phyloP scores from a whole-genome alignment of 2,888 invertebrate genomes.

The Aelia acuminata region DNA sequence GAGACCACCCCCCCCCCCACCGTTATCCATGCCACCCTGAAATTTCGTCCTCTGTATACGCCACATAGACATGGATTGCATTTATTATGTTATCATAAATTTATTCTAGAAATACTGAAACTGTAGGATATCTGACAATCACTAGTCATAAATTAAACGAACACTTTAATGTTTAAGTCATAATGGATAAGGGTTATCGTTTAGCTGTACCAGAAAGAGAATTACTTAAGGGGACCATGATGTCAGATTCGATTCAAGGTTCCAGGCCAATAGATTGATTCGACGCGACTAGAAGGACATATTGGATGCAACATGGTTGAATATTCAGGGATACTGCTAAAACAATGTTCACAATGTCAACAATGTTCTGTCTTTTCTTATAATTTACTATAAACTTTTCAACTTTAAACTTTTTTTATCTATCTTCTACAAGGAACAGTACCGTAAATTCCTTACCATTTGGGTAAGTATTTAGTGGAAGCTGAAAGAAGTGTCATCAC shows the following conservation, averaged over 20 bases:
- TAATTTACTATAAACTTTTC: too few relatives aligned
- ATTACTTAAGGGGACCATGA: not conserved
- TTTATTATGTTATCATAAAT: not conserved
- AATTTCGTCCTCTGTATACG: too few relatives aligned
- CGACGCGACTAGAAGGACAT: conserved; percentile 42
- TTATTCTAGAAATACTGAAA: not conserved
- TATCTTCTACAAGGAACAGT: too few relatives aligned
- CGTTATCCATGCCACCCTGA: too few relatives aligned
- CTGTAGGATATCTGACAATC: not conserved
- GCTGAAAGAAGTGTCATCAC: not conserved
- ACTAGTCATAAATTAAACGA: not conserved
- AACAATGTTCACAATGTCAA: not conserved
- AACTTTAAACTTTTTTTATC: too few relatives aligned
- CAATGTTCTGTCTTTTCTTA: not conserved
- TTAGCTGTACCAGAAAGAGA: not conserved
- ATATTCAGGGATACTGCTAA: not conserved
- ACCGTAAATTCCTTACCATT: too few relatives aligned
- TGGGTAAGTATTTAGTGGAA: not conserved
- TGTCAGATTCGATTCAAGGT: conserved; percentile 26
- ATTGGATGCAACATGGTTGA: not conserved
- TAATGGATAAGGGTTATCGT: not conserved
- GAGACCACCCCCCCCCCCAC: too few relatives aligned
- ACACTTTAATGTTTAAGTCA: not conserved
- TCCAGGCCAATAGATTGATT: conserved; percentile 3
- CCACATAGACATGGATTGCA: not conserved